Base-by-base conservation (phyloP, 2,113 vertebrate species). In the Melanostigma gelatinosum region DNA sequence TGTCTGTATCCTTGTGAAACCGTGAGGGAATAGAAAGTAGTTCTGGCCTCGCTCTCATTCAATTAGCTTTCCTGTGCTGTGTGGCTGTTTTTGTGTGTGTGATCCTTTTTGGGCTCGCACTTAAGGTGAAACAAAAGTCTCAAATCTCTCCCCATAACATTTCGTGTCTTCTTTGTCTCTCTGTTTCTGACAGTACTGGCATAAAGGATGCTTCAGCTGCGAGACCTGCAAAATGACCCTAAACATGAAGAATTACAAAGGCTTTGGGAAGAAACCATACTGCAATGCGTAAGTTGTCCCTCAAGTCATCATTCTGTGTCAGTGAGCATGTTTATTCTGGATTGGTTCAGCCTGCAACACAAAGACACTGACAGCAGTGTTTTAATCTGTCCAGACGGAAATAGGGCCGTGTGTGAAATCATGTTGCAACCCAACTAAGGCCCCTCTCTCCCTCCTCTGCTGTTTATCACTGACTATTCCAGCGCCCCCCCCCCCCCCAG, bases 201-300 rank as follows among this genome's bases (percentile, higher is more conserved):
- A 99, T 95, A 99, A 98, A 96, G 96, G 96, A 96, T 99, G 98
- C 93, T 99, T 99, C 96, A 97, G 97, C 93, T 99, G 98, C 91
- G 98, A 99, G 92, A 93, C 96, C 94, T 99, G 98, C 95, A 98
- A 98, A 95, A 99, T 99, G 98, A 97, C 98, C 95, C 95, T 99
- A 90, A 99, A 98, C 95, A 99, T 99, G 98, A 99, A 98, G 95
- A 99, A 98, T 93, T 99, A 99, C 95, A 99, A 99, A 96, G 98
- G 98, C 91, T 99, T 97, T 69, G 97, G 98, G 67, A 99, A 99
- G 96, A 98, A 94, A 95, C 98, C 98, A 91, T 99, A 99, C 95
- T 99, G 98, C 95, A 99, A 96, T 88, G 96, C 97, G 98, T 99
- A 94, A 98, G 98, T 98, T 71, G 89, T 90, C 66, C 48, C 52